Base-by-base conservation (phyloP, 1,140 invertebrate species). In the Eurosta solidaginis region DNA sequence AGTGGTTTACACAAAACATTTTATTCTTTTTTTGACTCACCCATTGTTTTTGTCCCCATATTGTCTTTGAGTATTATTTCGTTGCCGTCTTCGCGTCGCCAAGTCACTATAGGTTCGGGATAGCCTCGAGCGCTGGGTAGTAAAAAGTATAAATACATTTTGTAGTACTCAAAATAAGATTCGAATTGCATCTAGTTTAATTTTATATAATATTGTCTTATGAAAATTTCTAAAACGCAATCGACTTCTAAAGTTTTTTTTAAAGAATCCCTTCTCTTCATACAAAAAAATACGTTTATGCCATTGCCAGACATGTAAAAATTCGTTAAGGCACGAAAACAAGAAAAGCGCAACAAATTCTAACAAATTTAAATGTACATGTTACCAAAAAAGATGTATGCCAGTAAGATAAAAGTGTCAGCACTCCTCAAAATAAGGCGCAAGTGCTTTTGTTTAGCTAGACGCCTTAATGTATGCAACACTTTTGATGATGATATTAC, bases 81-180 rank as follows among this genome's bases (percentile, higher is more conserved):
- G 79, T 90, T 90, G 63, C 93, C 93, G 87, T 96, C 95, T 89
- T 96, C 95, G 76, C 95, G 89, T 73, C 93, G 91, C 96, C 96
- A 98, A 77, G 92, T 93, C 54, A 98, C 92, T 82, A 93, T 92
- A 1, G 96, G 96, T 50, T 89, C 88, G 0, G 96, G 96, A 87
- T 94, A 93, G 1, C 96, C 97, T 78, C 91, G 90, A 4, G 96
- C 96, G 78, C 91, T 88, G 80, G 78, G 77, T 76, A 78, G n/a
- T 17, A 17, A 22, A 2, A 9, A 10, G 22, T 40, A 40, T 20
- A 25, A 68, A 7, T 42, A 12, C 42, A 4, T 49, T 0, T 17
- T 49, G 1, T n/a, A n/a, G n/a, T n/a, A n/a, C n/a, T n/a, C n/a
- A n/a, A n/a, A n/a, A n/a, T n/a, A n/a, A n/a, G n/a, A n/a, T n/a